Conservation (phyloP, 2,113 vertebrate genomes). For the Cryptotis parvus region DNA sequence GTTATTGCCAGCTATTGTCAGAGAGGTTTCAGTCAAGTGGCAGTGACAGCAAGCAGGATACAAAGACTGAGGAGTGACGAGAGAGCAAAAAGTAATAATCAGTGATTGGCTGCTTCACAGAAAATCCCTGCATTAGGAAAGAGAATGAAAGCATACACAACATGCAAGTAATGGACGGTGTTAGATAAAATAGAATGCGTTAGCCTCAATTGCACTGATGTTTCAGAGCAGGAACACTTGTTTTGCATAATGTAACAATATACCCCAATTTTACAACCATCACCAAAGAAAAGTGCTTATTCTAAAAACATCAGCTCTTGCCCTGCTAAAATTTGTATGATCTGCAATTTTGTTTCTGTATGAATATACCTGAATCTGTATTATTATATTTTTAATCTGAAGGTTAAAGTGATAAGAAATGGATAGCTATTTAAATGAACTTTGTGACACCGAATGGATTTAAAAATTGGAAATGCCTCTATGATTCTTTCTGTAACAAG, state of each 20-base stretch:
- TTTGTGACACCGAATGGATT: slow-evolving; percentile 39
- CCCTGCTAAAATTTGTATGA: slow-evolving; percentile 17
- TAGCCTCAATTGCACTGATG: neutral
- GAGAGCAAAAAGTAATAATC: neutral
- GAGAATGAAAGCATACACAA: neutral
- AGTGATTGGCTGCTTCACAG: neutral
- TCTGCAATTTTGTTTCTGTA: slow-evolving; percentile 12
- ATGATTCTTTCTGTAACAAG: slow-evolving; percentile 35
- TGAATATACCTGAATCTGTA: neutral
- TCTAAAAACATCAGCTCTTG: slow-evolving; percentile 45
- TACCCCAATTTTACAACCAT: slow-evolving; percentile 42
- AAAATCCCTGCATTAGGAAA: neutral
- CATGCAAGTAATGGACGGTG: neutral
- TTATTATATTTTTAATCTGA: slow-evolving; percentile 42
- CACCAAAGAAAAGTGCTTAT: neutral
- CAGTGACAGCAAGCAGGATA: neutral
- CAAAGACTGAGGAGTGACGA: neutral
- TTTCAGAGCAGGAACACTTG: slow-evolving; percentile 50
- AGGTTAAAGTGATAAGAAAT: slow-evolving; percentile 60
- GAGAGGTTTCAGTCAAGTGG: slow-evolving; percentile 3
- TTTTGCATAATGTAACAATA: slow-evolving; percentile 63
- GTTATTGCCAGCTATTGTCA: neutral
- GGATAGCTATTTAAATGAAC: slow-evolving; percentile 36
- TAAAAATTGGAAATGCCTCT: slow-evolving; percentile 31
- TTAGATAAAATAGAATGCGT: slow-evolving; percentile 11